Evolutionary conservation across 37 sponge, comb jelly and placozoan genomes (phyloP).

Genomic region (Mnemiopsis leidyi): DNA sequence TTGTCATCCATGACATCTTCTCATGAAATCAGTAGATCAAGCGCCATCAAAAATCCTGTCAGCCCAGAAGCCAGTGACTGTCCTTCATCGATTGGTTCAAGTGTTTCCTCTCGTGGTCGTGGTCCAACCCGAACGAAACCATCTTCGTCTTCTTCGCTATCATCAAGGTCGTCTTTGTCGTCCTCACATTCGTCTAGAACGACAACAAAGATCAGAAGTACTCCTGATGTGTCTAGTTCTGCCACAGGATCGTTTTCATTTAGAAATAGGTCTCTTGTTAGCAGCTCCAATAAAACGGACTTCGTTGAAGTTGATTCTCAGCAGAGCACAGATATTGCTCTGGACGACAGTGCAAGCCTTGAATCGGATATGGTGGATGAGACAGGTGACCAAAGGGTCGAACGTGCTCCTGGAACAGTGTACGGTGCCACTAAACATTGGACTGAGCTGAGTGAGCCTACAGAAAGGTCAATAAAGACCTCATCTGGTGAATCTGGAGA

Average conservation of each 20-base stretch:
- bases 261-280: background rate
- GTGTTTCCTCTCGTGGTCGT: too few species aligned
- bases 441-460: background rate
- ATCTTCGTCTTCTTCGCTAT: background rate
- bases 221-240: background rate
- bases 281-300: background rate
- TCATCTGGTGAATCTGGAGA: background rate
- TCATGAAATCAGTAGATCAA: too few species aligned
- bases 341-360: background rate
- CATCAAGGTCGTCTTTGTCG: background rate
- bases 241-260: background rate
- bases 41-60: too few species aligned
- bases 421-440: too few species aligned
- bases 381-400: background rate
- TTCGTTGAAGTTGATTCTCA: background rate
- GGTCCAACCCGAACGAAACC: background rate
- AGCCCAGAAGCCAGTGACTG: too few species aligned
- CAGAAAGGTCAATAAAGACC: background rate
- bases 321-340: background rate
- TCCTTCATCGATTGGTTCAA: too few species aligned
- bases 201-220: background rate
- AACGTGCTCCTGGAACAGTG: background rate
- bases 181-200: background rate
- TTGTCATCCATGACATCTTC: too few species aligned
- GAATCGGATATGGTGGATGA: background rate